A percentile compares a stretch with the other conserved stretches of the same genome.
phyloP scores from a whole-genome alignment of 2,888 invertebrate genomes.

The Harpalus rubripes region DNA sequence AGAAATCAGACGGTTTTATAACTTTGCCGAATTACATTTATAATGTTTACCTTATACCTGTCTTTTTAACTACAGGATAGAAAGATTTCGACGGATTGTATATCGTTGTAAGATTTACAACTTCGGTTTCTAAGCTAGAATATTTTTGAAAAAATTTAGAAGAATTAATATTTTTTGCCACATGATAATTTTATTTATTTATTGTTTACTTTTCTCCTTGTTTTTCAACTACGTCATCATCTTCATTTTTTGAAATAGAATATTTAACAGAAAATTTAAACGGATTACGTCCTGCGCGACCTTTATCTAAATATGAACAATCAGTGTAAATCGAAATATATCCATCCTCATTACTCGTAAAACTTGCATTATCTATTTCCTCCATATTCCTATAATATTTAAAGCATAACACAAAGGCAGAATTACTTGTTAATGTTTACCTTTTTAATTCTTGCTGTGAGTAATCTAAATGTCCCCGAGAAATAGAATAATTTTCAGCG shows the following conservation, averaged over 20 bases:
- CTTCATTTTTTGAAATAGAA: too few species aligned
- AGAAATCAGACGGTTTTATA: too few species aligned
- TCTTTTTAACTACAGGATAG: neutral
- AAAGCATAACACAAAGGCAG: neutral
- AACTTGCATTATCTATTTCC: neutral
- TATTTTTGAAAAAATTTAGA: neutral
- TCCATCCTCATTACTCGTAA: slow-evolving; percentile 71
- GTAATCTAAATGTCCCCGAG: too few species aligned
- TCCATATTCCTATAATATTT: neutral
- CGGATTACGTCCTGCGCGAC: too few species aligned
- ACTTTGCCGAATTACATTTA: too few species aligned
- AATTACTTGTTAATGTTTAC: slow-evolving; percentile 12
- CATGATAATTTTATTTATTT: too few species aligned
- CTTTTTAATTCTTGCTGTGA: neutral
- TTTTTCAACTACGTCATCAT: too few species aligned
- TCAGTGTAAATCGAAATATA: slow-evolving; percentile 90
- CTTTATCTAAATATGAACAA: slow-evolving; percentile 86
- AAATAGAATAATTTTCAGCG: too few species aligned
- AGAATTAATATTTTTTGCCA: too few species aligned
- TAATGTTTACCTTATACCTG: too few species aligned
- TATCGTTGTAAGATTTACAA: neutral
- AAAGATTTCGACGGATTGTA: neutral
- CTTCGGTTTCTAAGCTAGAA: neutral
- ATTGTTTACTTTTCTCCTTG: too few species aligned
- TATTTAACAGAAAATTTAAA: too few species aligned